Conservation (phyloP, 2,888 invertebrate species). For the Coenonympha glycerion region DNA sequence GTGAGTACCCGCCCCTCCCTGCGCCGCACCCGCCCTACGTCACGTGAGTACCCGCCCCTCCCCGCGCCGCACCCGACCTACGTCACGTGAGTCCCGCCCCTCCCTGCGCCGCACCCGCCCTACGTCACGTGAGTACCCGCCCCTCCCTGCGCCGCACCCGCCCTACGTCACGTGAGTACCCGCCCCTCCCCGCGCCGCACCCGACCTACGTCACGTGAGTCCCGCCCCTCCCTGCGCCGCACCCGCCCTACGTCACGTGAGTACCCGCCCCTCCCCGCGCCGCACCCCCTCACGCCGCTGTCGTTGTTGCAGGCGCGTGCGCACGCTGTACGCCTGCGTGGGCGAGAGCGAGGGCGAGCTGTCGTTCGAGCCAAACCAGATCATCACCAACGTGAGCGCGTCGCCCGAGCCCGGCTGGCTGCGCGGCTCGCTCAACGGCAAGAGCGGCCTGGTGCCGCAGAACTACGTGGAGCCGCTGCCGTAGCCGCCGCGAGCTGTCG, state of each 20-base stretch:
- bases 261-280: no score
- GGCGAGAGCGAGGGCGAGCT: constrained; percentile 98
- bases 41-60: no score
- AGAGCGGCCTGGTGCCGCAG: constrained; percentile 94
- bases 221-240: no score
- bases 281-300: not conserved
- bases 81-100: constrained; percentile 44
- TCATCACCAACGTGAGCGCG: constrained; percentile 94
- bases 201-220: no score
- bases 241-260: no score
- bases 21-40: no score
- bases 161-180: no score
- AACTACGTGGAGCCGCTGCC: constrained; percentile 95
- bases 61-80: constrained; percentile 12
- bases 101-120: no score
- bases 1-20: no score
- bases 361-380: constrained; percentile 98
- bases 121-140: no score
- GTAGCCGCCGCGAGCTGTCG: constrained; percentile 82
- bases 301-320: constrained; percentile 79
- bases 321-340: constrained; percentile 96
- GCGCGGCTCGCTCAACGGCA: constrained; percentile 94
- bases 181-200: no score
- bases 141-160: no score
- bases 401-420: constrained; percentile 99